phyloP scores from a whole-genome alignment of 2,888 invertebrate species.

The Lissocephala sabroskyi region DNA sequence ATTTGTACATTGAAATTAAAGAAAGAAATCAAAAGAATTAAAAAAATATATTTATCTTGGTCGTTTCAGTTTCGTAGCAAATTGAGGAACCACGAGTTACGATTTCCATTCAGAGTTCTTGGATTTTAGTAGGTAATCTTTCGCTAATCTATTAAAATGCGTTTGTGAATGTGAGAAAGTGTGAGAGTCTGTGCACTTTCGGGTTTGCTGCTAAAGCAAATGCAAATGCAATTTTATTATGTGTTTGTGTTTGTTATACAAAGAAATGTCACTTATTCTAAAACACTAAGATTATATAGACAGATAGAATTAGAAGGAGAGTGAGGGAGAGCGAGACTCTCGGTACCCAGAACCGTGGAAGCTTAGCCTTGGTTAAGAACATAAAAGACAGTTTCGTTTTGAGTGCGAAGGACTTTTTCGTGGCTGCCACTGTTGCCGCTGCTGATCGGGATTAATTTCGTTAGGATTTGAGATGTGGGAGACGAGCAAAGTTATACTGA shows the following conservation, averaged over 20 bases:
- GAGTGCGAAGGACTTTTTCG: too few relatives aligned
- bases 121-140: constrained; percentile 13
- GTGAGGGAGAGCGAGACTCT: too few relatives aligned
- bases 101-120: too few relatives aligned
- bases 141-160: constrained; percentile 12
- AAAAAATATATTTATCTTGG: neutral
- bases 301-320: too few relatives aligned
- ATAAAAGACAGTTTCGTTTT: too few relatives aligned
- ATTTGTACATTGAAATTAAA: constrained; percentile 20
- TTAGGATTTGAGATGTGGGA: too few relatives aligned
- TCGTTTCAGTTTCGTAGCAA: neutral
- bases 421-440: too few relatives aligned
- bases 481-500: too few relatives aligned
- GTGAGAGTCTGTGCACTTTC: neutral
- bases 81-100: neutral
- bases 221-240: constrained; percentile 52
- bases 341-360: too few relatives aligned
- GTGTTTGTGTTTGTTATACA: constrained; percentile 33
- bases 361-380: too few relatives aligned
- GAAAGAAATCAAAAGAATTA: too few relatives aligned
- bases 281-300: constrained; percentile 27
- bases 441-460: too few relatives aligned
- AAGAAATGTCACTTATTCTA: constrained; percentile 35
- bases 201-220: constrained; percentile 25
- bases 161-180: constrained; percentile 5